These are phyloP conservation scores for Ormyrus nitidulus DNA, from an alignment of 2,888 invertebrate species.

Conservation along the genomic window DNA sequence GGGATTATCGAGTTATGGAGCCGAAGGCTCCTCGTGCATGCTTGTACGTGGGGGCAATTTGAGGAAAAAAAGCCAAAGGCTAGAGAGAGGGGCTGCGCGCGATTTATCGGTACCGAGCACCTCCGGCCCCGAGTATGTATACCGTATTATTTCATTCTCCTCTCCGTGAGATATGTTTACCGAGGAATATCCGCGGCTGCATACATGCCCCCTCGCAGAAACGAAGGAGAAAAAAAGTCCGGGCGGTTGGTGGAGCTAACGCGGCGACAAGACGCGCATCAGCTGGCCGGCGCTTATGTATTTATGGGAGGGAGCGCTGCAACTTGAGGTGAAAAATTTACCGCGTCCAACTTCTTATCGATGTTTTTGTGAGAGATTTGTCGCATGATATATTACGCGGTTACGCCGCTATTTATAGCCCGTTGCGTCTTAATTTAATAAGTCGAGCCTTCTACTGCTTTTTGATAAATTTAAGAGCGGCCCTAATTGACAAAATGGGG, in stretches of 20 bases:
- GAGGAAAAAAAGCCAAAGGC: slow-evolving; percentile 5
- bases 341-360: slow-evolving; percentile 24
- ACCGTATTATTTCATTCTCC: slow-evolving; percentile 51
- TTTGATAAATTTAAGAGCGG: no score
- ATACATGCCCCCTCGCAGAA: slow-evolving; percentile 10
- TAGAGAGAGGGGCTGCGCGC: slow-evolving; percentile 13
- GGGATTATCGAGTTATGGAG: slow-evolving; percentile 53
- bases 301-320: slow-evolving; percentile 35
- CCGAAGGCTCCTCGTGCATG: neutral
- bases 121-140: slow-evolving; percentile 22
- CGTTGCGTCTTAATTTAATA: neutral
- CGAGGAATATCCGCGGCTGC: slow-evolving; percentile 24
- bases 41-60: slow-evolving; percentile 27
- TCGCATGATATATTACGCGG: slow-evolving; percentile 15
- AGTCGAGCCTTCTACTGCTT: neutral
- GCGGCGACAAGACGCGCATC: slow-evolving; percentile 30
- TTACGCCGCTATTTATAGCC: neutral
- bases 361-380: slow-evolving; percentile 43
- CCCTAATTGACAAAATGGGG: no score
- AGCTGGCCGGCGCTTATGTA: slow-evolving; percentile 10
- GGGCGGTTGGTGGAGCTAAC: slow-evolving; percentile 19
- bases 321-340: slow-evolving; percentile 47
- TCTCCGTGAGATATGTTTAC: slow-evolving; percentile 52
- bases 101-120: slow-evolving; percentile 53
- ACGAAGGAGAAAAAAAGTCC: neutral